Evolutionary conservation across 2,113 vertebrate genomes (phyloP).

Genomic region (Melanocharis versteri): DNA sequence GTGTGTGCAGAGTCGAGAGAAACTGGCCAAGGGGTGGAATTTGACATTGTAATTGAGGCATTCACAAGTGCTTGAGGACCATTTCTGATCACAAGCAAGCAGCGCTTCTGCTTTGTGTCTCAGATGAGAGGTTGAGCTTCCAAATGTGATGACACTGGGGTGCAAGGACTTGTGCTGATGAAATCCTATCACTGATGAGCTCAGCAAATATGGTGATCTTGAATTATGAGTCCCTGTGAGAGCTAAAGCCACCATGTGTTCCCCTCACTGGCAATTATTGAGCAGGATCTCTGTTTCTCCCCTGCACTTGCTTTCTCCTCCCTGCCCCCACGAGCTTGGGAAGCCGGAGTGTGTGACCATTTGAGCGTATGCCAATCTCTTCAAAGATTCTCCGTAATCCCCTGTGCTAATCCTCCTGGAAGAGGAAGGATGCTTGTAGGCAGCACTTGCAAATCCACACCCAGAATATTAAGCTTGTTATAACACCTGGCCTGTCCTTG

Average conservation of each 20-base stretch:
- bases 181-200: neutral
- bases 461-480: neutral
- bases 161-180: neutral
- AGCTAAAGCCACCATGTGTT: neutral
- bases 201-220: neutral
- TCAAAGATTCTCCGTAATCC: constrained; percentile 30
- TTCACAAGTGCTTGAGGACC: neutral
- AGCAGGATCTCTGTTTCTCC: neutral
- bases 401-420: constrained; percentile 19
- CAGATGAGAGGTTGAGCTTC: neutral
- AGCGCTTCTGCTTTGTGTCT: neutral
- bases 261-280: neutral
- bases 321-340: neutral
- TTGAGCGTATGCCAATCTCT: neutral
- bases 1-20: neutral
- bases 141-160: neutral
- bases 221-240: neutral
- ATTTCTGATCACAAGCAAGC: neutral
- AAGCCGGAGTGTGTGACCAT: neutral
- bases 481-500: neutral
- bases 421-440: neutral
- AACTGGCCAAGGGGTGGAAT: neutral
- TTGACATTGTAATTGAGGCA: neutral
- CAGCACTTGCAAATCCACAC: constrained; percentile 25
- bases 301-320: neutral